Evolutionary conservation across 2,888 invertebrate genomes (phyloP).

Genomic region (Lasioglossum calceatum): DNA sequence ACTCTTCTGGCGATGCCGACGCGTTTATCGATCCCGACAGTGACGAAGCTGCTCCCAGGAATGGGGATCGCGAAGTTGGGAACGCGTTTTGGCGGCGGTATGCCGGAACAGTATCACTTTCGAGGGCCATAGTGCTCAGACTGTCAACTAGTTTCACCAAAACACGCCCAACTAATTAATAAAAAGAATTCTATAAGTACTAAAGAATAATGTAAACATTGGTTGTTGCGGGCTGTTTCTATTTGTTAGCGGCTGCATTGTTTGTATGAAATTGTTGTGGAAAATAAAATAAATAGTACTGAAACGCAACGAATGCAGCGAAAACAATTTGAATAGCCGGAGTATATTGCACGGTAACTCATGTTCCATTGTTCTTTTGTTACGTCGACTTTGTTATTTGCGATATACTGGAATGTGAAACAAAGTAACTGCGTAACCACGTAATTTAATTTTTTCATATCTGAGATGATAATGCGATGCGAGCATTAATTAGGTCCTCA

Average conservation of each 20-base stretch:
- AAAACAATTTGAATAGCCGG: not conserved
- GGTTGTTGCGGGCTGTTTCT: not conserved
- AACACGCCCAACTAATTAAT: not conserved
- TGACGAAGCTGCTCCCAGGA: not conserved
- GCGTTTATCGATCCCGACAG: not conserved
- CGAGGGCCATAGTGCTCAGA: not conserved
- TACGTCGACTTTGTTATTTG: not conserved
- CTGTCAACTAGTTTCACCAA: not conserved
- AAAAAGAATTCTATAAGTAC: not conserved
- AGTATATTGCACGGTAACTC: not conserved
- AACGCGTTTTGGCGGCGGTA: not conserved
- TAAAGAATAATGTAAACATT: not conserved
- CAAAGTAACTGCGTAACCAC: not conserved
- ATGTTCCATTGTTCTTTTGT: not conserved
- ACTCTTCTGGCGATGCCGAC: not conserved
- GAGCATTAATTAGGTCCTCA: not conserved
- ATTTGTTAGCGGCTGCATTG: not conserved
- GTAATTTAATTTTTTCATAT: not conserved
- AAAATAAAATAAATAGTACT: not conserved
- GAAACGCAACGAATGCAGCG: not conserved
- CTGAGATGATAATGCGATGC: not conserved
- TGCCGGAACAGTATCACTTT: not conserved
- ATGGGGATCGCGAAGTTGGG: not conserved
- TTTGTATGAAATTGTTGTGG: not conserved
- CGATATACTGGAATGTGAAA: not conserved